Conservation (phyloP, 2,888 invertebrate genomes). For the Galerucella nymphaeae region DNA sequence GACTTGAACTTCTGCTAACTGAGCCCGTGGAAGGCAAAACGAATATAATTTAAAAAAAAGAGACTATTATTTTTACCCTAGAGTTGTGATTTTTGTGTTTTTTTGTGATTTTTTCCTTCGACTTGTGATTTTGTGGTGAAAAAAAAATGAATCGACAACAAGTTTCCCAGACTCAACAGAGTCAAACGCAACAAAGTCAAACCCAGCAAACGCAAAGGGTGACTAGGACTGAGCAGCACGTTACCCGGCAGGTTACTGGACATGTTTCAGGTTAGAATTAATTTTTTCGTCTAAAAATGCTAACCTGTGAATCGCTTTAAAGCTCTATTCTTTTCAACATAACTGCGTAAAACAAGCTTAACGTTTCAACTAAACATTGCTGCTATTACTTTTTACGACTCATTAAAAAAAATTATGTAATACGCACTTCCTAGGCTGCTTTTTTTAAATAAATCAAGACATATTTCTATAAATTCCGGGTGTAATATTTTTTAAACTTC, state of each 20-base stretch:
- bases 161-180: constrained; percentile 61
- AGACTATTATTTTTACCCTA: constrained; percentile 57
- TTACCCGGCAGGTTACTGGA: constrained; percentile 80
- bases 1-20: constrained; percentile 79
- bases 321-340: background rate
- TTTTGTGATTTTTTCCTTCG: constrained; percentile 56
- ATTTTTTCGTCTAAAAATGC: constrained; percentile 34
- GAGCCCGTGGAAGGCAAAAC: constrained; percentile 67
- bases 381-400: background rate
- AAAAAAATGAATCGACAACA: constrained; percentile 81
- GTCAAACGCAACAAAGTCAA: constrained; percentile 66
- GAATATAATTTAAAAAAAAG: constrained; percentile 45
- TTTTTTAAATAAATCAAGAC: too few species aligned
- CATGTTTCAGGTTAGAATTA: constrained; percentile 73
- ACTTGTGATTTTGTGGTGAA: constrained; percentile 63
- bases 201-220: constrained; percentile 69
- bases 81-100: constrained; percentile 61
- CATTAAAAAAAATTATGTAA: too few species aligned
- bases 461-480: too few species aligned
- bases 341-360: background rate
- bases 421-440: too few species aligned
- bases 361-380: background rate
- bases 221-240: constrained; percentile 81
- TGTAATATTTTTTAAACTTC: too few species aligned
- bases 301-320: background rate